Base-by-base conservation (phyloP, 2,113 vertebrate genomes). In the Herpetotheres cachinnans region DNA sequence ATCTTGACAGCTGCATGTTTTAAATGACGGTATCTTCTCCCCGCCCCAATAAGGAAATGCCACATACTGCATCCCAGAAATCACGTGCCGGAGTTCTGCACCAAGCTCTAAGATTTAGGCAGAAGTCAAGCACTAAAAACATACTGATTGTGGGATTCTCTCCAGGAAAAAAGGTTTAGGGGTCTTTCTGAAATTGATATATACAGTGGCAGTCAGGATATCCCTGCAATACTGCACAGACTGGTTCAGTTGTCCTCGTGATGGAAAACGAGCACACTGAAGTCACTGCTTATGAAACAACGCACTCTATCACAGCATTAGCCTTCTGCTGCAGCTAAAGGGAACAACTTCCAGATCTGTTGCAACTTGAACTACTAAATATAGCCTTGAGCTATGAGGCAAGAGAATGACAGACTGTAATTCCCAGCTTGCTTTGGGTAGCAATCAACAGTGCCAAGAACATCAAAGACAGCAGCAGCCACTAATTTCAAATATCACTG, bases 331-430 rank as follows among this genome's bases (percentile, higher is more conserved):
- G 92, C 93, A 82, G 89, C 89, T 88, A 29, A 93, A 84, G 90
- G 92, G 86, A 95, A 93, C 55, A 11, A 91, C 87, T 95, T 84
- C 80, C 93, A 91, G 81, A 94, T 91, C 86, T 94, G 96, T 34
- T 93, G 86, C 89, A 94, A 94, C 87, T 94, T 76, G 70, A 96
- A 88, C 56, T 67, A 49, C 95, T 81, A 91, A 96, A 91, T 90
- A 93, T 84, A 94, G 95, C 96, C 96, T 36, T 86, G 82, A 96
- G 96, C 96, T 96, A 92, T 9, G 87, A 90, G 91, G 96, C 93
- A 94, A 76, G 73, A 72, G 93, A 80, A 77, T 36, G 88, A 40
- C 88, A 90, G 88, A 7, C 32, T 87, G 79, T 36, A 82, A 96
- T 85, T 96, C 92, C 96, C 95, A 61, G 95, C 93, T 59, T 42